phyloP scores from a whole-genome alignment of 1,140 invertebrate species.

The Pseudomyrmex concolor region DNA sequence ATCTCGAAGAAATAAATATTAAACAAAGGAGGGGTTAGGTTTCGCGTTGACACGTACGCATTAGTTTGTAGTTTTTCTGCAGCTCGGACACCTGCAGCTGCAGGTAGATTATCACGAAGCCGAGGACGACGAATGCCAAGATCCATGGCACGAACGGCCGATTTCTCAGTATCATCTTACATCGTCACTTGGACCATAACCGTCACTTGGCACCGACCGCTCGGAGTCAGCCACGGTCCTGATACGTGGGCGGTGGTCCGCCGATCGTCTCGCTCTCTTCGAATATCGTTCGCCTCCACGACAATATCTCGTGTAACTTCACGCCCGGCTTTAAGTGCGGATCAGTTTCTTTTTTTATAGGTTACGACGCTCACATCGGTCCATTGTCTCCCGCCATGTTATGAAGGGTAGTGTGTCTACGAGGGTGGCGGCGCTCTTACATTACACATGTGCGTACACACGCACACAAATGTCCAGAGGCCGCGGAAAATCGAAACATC shows the following conservation, averaged over 20 bases:
- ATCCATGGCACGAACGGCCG: constrained; percentile 79
- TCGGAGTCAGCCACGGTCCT: neutral
- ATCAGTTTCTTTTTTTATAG: too few relatives aligned
- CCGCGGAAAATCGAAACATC: too few relatives aligned
- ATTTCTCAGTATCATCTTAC: constrained; percentile 81
- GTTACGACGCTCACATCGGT: too few relatives aligned
- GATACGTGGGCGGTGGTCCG: neutral
- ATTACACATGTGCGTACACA: too few relatives aligned
- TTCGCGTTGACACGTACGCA: constrained; percentile 72
- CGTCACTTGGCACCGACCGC: neutral
- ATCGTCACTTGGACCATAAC: constrained; percentile 34
- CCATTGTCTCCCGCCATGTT: too few relatives aligned
- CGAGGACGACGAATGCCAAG: constrained; percentile 70
- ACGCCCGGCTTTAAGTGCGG: too few relatives aligned
- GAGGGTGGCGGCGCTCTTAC: too few relatives aligned
- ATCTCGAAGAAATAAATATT: too few relatives aligned
- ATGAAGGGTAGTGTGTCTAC: too few relatives aligned
- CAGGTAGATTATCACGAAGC: constrained; percentile 77
- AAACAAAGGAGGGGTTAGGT: neutral
- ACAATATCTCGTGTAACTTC: too few relatives aligned
- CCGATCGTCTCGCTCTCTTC: neutral
- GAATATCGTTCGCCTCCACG: neutral
- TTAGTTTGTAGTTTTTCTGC: constrained; percentile 76
- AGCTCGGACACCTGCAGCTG: constrained; percentile 77
- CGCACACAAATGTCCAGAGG: too few relatives aligned